Conservation (phyloP, 2,113 vertebrate species). For the Daubentonia madagascariensis region DNA sequence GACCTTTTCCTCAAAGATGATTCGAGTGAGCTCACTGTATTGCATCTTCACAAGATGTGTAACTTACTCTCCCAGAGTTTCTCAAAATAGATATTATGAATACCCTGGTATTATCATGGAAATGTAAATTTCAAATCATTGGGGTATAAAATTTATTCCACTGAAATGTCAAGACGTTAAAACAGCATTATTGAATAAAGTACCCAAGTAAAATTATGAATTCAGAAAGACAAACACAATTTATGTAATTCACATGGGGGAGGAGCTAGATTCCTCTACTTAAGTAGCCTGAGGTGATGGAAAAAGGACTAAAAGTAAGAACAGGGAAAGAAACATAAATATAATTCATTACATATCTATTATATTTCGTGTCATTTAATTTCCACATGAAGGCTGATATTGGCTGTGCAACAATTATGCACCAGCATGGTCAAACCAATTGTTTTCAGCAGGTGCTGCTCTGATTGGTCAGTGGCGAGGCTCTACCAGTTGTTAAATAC, state of each 20-base stretch:
- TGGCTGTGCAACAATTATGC: not conserved
- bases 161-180: not conserved
- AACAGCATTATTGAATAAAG: not conserved
- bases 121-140: conserved; percentile 34
- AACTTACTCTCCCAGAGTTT: not conserved
- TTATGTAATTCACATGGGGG: not conserved
- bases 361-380: not conserved
- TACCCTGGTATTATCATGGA: not conserved
- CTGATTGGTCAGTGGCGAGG: not conserved
- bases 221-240: not conserved
- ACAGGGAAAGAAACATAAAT: not conserved
- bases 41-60: not conserved
- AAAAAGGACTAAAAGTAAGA: not conserved
- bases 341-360: not conserved
- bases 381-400: not conserved
- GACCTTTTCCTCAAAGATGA: not conserved
- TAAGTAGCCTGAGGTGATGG: not conserved
- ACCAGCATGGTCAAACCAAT: not conserved
- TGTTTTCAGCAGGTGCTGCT: not conserved
- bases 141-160: not conserved
- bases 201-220: not conserved
- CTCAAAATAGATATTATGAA: not conserved
- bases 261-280: not conserved
- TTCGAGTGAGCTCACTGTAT: not conserved
- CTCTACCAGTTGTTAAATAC: not conserved